Conservation (phyloP, 2,888 invertebrate genomes). For the Callyntrura sp. region DNA sequence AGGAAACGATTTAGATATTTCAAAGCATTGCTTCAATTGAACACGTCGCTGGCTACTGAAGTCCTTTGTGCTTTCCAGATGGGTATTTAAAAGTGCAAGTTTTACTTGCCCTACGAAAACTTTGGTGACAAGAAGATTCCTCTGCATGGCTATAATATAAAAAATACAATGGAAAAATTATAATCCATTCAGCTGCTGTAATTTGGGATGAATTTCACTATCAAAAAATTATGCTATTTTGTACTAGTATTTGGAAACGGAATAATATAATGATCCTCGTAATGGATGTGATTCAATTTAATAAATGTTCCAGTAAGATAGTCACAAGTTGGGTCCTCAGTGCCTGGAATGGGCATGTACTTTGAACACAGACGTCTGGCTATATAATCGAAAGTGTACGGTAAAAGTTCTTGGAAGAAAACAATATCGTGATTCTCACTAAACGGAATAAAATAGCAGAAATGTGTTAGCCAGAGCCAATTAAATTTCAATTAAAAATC, state of each 20-base stretch:
- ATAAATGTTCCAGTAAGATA: conserved; percentile 86
- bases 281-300: conserved; percentile 85
- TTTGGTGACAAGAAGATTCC: conserved; percentile 86
- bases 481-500: neutral
- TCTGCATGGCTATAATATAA: conserved; percentile 85
- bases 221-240: neutral
- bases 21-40: conserved; percentile 86
- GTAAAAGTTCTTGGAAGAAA: conserved; percentile 88
- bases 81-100: conserved; percentile 87
- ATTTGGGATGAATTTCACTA: no score
- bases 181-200: no score
- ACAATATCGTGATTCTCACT: conserved; percentile 87
- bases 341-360: conserved; percentile 85
- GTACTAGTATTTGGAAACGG: conserved; percentile 85
- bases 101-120: conserved; percentile 85
- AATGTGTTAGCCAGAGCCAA: neutral
- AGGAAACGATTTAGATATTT: conserved; percentile 81
- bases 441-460: neutral
- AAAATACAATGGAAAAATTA: no score
- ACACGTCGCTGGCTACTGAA: conserved; percentile 85
- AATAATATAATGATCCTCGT: conserved; percentile 86
- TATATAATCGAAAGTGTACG: conserved; percentile 85
- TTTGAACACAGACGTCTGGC: conserved; percentile 85
- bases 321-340: conserved; percentile 84
- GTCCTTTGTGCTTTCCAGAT: conserved; percentile 88